Evolutionary conservation across 2,888 invertebrate species (phyloP).

Genomic region (Drosophila birchii): DNA sequence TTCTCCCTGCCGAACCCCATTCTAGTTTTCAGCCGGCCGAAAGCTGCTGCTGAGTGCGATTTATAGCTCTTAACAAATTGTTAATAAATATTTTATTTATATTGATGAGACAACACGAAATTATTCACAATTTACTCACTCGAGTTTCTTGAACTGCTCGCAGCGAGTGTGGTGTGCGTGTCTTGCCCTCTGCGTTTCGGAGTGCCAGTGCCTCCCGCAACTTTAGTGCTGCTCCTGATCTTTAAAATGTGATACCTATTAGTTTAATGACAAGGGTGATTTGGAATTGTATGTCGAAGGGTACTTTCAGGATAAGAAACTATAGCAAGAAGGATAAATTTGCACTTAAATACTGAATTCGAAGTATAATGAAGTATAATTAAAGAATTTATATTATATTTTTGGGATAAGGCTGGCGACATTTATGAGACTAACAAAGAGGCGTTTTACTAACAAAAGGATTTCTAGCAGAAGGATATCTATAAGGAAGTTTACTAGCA

Average conservation of each 20-base stretch:
- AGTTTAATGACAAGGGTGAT: background rate
- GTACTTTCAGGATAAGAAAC: background rate
- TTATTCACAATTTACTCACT: constrained; percentile 72
- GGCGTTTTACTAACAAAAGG: background rate
- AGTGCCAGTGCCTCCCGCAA: constrained; percentile 33
- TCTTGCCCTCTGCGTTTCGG: constrained; percentile 1
- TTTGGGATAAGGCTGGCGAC: background rate
- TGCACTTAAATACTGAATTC: background rate
- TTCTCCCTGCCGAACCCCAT: constrained; percentile 16
- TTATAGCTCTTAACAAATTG: constrained; percentile 76
- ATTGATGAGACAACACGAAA: constrained; percentile 75
- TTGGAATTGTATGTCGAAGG: background rate
- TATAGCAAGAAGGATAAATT: background rate
- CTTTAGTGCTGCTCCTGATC: constrained; percentile 33
- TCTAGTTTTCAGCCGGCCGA: constrained; percentile 19
- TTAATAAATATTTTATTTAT: constrained; percentile 80
- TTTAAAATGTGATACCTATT: constrained; percentile 28
- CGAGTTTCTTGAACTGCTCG: constrained; percentile 6
- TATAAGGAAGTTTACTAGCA: background rate
- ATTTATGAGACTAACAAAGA: background rate
- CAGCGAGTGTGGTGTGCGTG: constrained; percentile 16
- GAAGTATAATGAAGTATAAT: too few species aligned
- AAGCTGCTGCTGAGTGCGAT: constrained; percentile 64
- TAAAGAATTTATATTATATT: too few species aligned
- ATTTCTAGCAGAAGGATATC: background rate